Percentiles rank a stretch among this genome's conserved stretches.
Conservation (phyloP, 1,140 invertebrate species). For the Dermatophagoides farinae region DNA sequence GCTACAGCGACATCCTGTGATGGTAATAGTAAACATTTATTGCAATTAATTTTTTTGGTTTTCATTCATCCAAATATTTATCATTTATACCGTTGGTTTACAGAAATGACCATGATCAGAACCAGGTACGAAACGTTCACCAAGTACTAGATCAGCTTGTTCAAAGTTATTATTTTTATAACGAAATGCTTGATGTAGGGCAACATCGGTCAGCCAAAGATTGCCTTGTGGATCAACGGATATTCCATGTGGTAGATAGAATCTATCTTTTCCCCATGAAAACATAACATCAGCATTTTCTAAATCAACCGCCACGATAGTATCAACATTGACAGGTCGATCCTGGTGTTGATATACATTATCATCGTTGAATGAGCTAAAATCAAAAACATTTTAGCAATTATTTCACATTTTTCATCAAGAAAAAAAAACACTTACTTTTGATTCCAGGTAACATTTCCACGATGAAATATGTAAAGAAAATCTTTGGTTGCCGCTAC, state of each 20-base stretch:
- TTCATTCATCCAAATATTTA: not conserved
- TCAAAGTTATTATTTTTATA: not conserved
- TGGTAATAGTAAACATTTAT: not conserved
- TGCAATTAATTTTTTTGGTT: no score
- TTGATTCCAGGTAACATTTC: constrained; percentile 42
- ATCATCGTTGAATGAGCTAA: constrained; percentile 36
- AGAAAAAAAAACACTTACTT: constrained; percentile 21
- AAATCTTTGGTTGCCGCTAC: constrained; percentile 46
- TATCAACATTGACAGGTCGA: constrained; percentile 45
- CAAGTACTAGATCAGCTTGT: constrained; percentile 25
- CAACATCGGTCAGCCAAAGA: constrained; percentile 62
- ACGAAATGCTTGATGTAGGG: constrained; percentile 57
- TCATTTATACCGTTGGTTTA: constrained; percentile 44
- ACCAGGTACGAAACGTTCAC: constrained; percentile 52
- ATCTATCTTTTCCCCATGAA: constrained; percentile 60
- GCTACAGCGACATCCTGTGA: constrained; percentile 47
- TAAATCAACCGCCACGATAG: constrained; percentile 49
- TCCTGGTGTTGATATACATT: constrained; percentile 38
- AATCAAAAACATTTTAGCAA: not conserved
- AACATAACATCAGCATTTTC: constrained; percentile 44
- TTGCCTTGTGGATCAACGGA: constrained; percentile 49
- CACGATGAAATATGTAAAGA: constrained; percentile 65
- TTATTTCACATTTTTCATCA: not conserved
- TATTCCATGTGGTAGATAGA: constrained; percentile 81
- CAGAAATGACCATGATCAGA: constrained; percentile 59